These are phyloP conservation scores for Steatocranus sp. DNA, from an alignment of 2,797 vertebrate genomes.

Conservation along the genomic window DNA sequence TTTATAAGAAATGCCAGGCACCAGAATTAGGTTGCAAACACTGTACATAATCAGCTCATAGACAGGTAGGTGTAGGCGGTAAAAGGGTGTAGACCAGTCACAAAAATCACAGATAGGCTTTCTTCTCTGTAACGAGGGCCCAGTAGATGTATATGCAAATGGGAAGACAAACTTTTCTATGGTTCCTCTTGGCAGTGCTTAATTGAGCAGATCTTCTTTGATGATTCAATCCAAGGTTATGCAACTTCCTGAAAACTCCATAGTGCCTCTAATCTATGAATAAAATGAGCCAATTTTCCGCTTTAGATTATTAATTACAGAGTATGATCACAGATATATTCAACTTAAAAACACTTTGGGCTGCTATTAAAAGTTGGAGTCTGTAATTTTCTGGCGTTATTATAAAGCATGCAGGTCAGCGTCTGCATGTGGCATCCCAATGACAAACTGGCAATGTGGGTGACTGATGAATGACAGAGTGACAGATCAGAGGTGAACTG, in stretches of 20 bases:
- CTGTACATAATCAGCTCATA: not conserved
- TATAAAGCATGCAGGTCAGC: not conserved
- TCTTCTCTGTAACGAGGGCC: not conserved
- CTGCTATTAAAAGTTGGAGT: not conserved
- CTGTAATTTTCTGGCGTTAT: not conserved
- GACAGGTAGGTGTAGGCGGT: not conserved
- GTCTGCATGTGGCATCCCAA: not conserved
- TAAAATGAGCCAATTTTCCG: conserved; percentile 28
- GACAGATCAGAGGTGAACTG: conserved; percentile 1
- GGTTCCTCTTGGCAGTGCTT: not conserved
- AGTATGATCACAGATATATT: not conserved
- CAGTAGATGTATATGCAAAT: conserved; percentile 1
- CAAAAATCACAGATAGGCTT: not conserved
- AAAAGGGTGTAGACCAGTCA: not conserved
- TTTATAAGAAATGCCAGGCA: not conserved
- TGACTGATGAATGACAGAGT: not conserved
- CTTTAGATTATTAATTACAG: conserved; percentile 26
- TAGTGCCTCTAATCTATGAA: conserved; percentile 5
- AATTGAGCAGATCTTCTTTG: conserved; percentile 40
- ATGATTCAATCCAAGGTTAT: conserved; percentile 38
- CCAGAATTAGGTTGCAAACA: not conserved
- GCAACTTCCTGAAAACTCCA: conserved; percentile 18
- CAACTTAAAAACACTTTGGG: not conserved
- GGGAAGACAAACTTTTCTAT: not conserved
- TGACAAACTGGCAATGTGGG: not conserved